Evolutionary conservation across 2,113 vertebrate genomes (phyloP).

Genomic region (Edolisoma coerulescens): DNA sequence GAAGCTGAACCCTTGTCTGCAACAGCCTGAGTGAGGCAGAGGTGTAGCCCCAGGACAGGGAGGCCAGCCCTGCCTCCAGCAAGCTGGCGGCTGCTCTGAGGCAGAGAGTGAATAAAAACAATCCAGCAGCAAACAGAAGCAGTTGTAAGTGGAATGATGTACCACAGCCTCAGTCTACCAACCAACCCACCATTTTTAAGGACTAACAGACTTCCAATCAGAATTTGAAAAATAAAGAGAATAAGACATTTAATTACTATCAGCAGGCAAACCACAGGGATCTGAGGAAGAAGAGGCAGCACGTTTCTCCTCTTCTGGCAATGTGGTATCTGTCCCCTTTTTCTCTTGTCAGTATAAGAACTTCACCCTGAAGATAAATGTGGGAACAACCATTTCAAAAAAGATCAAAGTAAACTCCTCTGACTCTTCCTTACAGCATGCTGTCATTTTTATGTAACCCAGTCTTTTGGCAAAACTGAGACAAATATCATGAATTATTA

Average conservation of each 20-base stretch:
- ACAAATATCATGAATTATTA: conserved; percentile 4
- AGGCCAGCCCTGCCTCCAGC: not conserved
- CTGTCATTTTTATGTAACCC: not conserved
- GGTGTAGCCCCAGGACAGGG: not conserved
- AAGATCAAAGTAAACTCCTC: not conserved
- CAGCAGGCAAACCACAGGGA: not conserved
- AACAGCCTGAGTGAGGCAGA: fast-evolving
- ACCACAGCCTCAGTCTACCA: not conserved
- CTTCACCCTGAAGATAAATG: not conserved
- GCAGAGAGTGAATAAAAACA: not conserved
- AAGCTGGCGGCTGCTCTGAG: not conserved
- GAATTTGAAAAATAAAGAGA: not conserved
- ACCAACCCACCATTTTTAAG: not conserved
- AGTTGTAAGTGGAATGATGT: not conserved
- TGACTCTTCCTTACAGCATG: not conserved
- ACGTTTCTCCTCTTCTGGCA: not conserved
- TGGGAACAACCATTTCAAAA: not conserved
- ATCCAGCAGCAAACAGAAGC: not conserved
- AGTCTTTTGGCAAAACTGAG: not conserved
- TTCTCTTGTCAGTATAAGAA: not conserved
- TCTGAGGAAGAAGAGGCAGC: not conserved
- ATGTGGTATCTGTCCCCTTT: not conserved
- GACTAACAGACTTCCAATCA: not conserved
- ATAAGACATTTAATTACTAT: not conserved
- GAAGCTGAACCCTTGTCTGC: not conserved